A percentile compares a stretch with the other conserved stretches of the same genome.
Evolutionary conservation across 30 jellyfish, hydroid and myxozoan genomes (phyloP).

Genomic region (Rhopilema esculentum): DNA sequence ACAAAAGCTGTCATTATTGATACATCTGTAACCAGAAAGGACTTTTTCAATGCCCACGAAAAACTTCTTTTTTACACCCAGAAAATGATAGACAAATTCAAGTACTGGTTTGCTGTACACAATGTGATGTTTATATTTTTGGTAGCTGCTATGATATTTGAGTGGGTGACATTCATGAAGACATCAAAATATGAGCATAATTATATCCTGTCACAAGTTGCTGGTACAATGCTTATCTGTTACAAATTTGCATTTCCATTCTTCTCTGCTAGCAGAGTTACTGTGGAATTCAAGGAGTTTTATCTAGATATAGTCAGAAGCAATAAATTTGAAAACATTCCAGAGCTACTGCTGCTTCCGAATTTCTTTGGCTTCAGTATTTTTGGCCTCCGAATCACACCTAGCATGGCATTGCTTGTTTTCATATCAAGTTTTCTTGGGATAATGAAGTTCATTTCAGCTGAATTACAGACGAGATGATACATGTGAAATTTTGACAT

Average conservation of each 20-base stretch:
- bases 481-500: too few relatives aligned
- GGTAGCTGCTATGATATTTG: slow-evolving; percentile 63
- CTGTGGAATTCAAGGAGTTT: slow-evolving; percentile 37
- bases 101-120: slow-evolving; percentile 64
- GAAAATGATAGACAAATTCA: slow-evolving; percentile 27
- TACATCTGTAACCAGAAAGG: slow-evolving; percentile 10
- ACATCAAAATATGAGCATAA: slow-evolving; percentile 24
- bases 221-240: slow-evolving; percentile 49
- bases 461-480: background rate
- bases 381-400: slow-evolving; percentile 50
- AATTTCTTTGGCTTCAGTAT: slow-evolving; percentile 40
- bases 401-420: slow-evolving; percentile 38
- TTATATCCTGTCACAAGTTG: slow-evolving; percentile 48
- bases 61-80: slow-evolving; percentile 17
- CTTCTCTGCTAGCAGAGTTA: slow-evolving; percentile 70
- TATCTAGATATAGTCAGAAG: slow-evolving; percentile 34
- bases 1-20: background rate
- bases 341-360: slow-evolving; percentile 39
- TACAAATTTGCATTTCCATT: slow-evolving; percentile 70
- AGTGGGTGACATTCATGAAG: slow-evolving; percentile 60
- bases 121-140: slow-evolving; percentile 34
- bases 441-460: slow-evolving; percentile 41
- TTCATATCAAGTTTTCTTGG: slow-evolving; percentile 63
- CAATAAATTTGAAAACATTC: slow-evolving; percentile 50
- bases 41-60: slow-evolving; percentile 35